Evolutionary conservation across 2,113 vertebrate species (phyloP).

Genomic region (Gulo gulo): DNA sequence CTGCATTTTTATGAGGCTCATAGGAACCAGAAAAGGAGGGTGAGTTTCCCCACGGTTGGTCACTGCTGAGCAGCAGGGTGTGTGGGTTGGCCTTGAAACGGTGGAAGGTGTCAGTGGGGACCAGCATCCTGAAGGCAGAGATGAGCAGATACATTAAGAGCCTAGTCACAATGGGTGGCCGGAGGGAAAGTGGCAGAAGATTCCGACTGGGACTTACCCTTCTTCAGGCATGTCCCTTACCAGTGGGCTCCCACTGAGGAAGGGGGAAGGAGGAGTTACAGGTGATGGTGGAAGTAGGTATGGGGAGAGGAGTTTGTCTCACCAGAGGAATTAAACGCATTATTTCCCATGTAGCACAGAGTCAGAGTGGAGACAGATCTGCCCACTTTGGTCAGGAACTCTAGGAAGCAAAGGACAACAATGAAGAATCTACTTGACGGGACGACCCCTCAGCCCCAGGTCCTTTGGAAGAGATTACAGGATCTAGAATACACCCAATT

Average conservation of each 20-base stretch:
- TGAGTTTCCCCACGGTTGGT: neutral
- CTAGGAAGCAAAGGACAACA: neutral
- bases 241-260: neutral
- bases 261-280: neutral
- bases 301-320: neutral
- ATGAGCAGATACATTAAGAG: accelerated
- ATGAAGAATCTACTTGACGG: accelerated
- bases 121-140: neutral
- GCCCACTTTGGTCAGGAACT: neutral
- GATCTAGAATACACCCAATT: neutral
- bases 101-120: no score
- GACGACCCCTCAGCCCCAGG: neutral
- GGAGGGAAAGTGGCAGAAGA: neutral
- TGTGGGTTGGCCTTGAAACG: neutral
- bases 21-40: neutral
- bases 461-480: neutral
- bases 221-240: neutral
- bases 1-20: neutral
- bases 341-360: neutral
- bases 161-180: neutral
- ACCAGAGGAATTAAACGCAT: neutral
- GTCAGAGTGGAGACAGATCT: neutral
- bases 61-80: neutral
- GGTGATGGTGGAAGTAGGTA: neutral
- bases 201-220: no score